Evolutionary conservation across 2,888 invertebrate genomes (phyloP), one percentile per base, ranked within the genome.

Genomic region (Sycophila texana): DNA sequence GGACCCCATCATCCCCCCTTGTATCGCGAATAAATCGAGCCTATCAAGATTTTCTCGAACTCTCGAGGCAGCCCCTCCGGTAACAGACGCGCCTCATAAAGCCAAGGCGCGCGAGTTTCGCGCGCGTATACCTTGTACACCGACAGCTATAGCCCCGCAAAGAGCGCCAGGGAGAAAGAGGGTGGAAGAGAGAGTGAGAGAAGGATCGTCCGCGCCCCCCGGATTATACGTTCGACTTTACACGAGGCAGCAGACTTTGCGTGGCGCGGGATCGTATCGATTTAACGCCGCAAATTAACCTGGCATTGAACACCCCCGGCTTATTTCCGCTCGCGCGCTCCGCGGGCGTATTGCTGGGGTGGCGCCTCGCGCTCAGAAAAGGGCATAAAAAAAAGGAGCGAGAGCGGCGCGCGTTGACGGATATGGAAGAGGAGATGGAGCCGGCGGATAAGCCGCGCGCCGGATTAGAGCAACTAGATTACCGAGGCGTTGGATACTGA

Each of bases 241-340:
- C 22, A 58, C 66, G 51, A 10, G 47, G 49, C 68, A 61, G 75
- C 39, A 53, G 65, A 66, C 26, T 67, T 75, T 53, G 72, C 67
- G 68, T 77, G 73, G 72, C 58, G 63, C 72, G 58, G 67, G 47
- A 68, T 67, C 72, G 47, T 81, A 81, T 81, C 79, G 79, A 79
- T 81, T 79, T 79, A 79, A 81, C 74, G 76, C 70, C 66, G 74
- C 79, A 76, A 81, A 81, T 81, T 76, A 79, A 79, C 70, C 70
- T 72, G 60, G 74, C 76, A 79, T 79, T 70, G 76, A 73, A 58
- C 65, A 49, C 58, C 68, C 76, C 18, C 74, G 57, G n/a, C 63
- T 80, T 73, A 77, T 74, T 80, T 80, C 74, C 71, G 74, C 77
- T 71, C 30, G 22, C 39, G 14, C 57, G 73, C 76, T 51, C 53